A percentile compares a stretch with the other conserved stretches of the same genome.
phyloP scores from a whole-genome alignment of 2,797 vertebrate genomes.

The Cossypha heuglini region DNA sequence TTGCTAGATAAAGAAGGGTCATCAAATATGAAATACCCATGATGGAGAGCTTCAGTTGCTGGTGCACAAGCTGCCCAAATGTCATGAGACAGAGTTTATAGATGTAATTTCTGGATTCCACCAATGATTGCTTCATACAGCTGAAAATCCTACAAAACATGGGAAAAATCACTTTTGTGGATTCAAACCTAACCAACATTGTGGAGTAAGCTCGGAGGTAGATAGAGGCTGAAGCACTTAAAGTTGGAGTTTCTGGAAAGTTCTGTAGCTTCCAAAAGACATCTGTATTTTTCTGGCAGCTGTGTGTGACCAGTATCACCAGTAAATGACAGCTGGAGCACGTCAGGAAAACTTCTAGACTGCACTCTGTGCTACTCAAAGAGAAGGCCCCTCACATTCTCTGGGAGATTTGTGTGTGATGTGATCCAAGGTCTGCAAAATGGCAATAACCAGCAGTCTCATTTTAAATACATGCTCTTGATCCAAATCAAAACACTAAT shows the following conservation, averaged over 20 bases:
- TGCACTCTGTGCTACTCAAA: neutral
- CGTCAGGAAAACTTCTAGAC: neutral
- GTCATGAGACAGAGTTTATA: neutral
- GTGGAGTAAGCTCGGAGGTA: neutral
- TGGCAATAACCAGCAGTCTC: neutral
- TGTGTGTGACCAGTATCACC: neutral
- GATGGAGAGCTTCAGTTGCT: neutral
- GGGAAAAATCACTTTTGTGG: neutral
- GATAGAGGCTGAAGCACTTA: neutral
- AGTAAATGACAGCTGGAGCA: neutral
- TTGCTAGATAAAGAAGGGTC: neutral
- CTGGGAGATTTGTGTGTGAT: neutral
- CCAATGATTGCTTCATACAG: neutral
- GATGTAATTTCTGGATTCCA: neutral
- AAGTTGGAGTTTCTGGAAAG: neutral
- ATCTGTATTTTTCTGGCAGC: neutral
- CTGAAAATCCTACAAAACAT: neutral
- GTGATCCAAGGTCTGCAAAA: neutral
- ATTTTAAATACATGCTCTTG: neutral
- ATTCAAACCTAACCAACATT: neutral
- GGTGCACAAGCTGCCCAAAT: neutral
- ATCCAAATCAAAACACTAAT: neutral
- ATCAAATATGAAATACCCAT: neutral
- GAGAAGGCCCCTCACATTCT: accelerated
- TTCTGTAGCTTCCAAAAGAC: neutral